Evolutionary conservation across 1,140 invertebrate genomes (phyloP).

Genomic region (Nebria ingens): DNA sequence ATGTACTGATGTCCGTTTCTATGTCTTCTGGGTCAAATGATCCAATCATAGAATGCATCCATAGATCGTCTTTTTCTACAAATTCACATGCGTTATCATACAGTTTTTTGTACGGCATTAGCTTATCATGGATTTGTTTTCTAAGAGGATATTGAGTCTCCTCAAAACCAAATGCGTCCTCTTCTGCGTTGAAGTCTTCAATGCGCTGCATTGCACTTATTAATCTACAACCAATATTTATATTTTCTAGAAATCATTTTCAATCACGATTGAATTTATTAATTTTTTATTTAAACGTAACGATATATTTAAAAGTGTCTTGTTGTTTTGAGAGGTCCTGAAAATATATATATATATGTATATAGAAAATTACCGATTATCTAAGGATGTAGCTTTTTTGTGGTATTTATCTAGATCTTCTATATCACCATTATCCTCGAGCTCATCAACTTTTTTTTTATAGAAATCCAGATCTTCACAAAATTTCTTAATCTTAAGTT

Average conservation of each 20-base stretch:
- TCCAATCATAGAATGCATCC: conserved; percentile 76
- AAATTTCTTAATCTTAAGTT: conserved; percentile 56
- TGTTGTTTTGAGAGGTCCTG: background rate
- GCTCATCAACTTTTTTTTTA: conserved; percentile 70
- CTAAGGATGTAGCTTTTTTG: conserved; percentile 63
- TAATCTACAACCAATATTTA: conserved; percentile 38
- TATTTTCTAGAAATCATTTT: conserved; percentile 11
- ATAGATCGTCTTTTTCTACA: conserved; percentile 66
- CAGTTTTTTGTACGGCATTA: conserved; percentile 76
- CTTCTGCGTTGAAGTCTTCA: conserved; percentile 86
- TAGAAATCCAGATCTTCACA: conserved; percentile 71
- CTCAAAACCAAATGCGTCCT: conserved; percentile 82
- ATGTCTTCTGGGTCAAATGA: conserved; percentile 82
- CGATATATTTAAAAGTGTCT: background rate
- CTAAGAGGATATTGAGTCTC: conserved; percentile 79
- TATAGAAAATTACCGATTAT: conserved; percentile 45
- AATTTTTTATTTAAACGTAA: conserved; percentile 4
- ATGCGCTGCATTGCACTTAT: conserved; percentile 65
- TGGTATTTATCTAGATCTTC: conserved; percentile 76
- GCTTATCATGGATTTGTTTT: conserved; percentile 59
- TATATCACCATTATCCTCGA: conserved; percentile 83
- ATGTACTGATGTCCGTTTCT: conserved; percentile 68
- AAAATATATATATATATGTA: conserved; percentile 4
- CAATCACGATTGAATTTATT: conserved; percentile 3
- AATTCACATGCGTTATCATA: conserved; percentile 85